Base-by-base conservation (phyloP, 2,888 invertebrate genomes). In the Philonicus albiceps region DNA sequence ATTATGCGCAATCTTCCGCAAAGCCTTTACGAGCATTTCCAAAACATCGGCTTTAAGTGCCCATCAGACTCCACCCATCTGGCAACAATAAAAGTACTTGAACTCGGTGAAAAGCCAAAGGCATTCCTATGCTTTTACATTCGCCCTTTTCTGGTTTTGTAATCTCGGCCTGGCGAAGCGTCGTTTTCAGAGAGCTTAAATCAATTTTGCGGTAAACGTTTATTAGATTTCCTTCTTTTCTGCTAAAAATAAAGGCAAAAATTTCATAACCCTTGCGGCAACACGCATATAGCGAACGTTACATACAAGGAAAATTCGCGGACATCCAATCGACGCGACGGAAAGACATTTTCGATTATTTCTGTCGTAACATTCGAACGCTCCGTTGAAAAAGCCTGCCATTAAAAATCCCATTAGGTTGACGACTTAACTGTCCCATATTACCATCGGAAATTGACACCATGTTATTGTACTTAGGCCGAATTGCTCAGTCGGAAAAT, bases 361-460 rank as follows among this genome's bases (percentile, higher is more conserved):
- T n/a, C 76, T 37, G 34, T 22, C 22, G 37, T 13, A 37, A 40
- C n/a, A 37, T 76, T 76, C 40, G 30, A 76, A 37, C 22, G 34
- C 19, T 22, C 19, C 22, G 2, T 16, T 74, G 34, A 19, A 34
- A 13, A 40, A 64, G 64, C 27, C 40, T 40, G 34, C 40, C 40
- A 80, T 80, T 49, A 80, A 80, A 53, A 80, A 80, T 49, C 80
- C 80, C 80, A 80, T 80, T 49, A 80, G 80, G n/a, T 53, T 49
- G 27, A 80, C 53, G 80, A 80, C 49, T 80, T 80, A 49, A 49
- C 43, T 80, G 30, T 5, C 80, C 49, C 80, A 34, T 49, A 49
- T 80, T 27, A 49, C 53, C 53, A 53, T 80, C 80, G 80, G 80
- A 80, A 80, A 53, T 80, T 53, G 80, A 80, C 80, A 80, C 80